phyloP scores from a whole-genome alignment of 1,140 invertebrate genomes.

The Cheumatopsyche charites region DNA sequence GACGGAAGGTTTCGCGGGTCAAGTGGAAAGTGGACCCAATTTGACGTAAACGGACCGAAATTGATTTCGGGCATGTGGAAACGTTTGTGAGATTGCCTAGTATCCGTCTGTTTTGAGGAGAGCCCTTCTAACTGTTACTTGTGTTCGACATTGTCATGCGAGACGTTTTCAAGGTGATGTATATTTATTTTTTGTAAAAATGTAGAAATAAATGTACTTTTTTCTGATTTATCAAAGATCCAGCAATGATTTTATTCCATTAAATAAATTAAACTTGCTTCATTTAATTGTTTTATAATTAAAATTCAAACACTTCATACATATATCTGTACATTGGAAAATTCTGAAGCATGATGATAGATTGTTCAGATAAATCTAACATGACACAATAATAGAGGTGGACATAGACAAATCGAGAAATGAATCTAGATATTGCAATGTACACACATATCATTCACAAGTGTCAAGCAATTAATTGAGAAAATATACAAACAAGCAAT shows the following conservation, averaged over 20 bases:
- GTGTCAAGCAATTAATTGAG: too few relatives aligned
- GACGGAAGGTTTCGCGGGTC: conserved; percentile 8
- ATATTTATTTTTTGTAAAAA: neutral
- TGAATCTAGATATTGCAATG: too few relatives aligned
- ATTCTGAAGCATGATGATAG: too few relatives aligned
- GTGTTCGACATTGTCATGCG: neutral
- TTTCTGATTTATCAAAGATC: neutral
- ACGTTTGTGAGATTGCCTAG: conserved; percentile 17
- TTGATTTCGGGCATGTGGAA: conserved; percentile 27
- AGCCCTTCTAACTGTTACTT: conserved; percentile 15
- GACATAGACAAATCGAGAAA: too few relatives aligned
- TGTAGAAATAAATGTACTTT: neutral
- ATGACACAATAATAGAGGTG: too few relatives aligned
- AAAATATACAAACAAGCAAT: too few relatives aligned
- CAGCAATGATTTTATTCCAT: neutral
- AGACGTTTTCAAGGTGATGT: neutral
- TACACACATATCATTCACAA: too few relatives aligned
- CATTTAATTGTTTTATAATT: neutral
- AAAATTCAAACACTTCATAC: neutral
- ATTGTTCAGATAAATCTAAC: too few relatives aligned
- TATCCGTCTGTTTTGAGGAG: conserved; percentile 6
- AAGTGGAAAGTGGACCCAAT: conserved; percentile 25
- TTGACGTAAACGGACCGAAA: conserved; percentile 23
- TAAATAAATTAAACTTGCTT: neutral
- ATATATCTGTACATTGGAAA: neutral